Conservation (phyloP, 2,113 vertebrate genomes). For the Garra rufa region DNA sequence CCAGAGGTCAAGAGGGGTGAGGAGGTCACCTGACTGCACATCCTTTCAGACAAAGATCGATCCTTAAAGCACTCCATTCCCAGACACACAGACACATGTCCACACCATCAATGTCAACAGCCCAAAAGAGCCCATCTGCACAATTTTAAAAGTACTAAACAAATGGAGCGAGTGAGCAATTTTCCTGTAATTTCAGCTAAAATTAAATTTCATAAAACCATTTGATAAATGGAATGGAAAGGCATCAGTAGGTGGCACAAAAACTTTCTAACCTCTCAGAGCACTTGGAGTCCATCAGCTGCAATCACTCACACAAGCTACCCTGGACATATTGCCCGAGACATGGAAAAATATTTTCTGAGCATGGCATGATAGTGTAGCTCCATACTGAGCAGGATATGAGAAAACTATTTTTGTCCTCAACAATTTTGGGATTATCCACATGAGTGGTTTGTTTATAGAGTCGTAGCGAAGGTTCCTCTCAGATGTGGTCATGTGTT, state of each 20-base stretch:
- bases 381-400: constrained; percentile 48
- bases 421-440: constrained; percentile 38
- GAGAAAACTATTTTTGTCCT: constrained; percentile 36
- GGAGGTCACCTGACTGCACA: constrained; percentile 47
- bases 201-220: neutral
- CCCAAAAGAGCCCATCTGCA: neutral
- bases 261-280: neutral
- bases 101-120: neutral
- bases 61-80: constrained; percentile 40
- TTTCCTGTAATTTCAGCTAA: neutral
- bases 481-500: constrained; percentile 46
- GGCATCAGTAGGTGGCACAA: neutral
- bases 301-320: constrained; percentile 8
- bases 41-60: constrained; percentile 53
- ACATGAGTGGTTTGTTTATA: constrained; percentile 33
- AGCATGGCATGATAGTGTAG: constrained; percentile 14
- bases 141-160: neutral
- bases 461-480: neutral
- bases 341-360: constrained; percentile 1
- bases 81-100: constrained; percentile 41
- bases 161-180: neutral
- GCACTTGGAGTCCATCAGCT: constrained; percentile 12
- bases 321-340: constrained; percentile 24
- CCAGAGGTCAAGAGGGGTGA: constrained; percentile 44
- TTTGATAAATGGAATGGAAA: neutral